phyloP scores from a whole-genome alignment of 2,888 invertebrate species.

The Caenorhabditis sinica region DNA sequence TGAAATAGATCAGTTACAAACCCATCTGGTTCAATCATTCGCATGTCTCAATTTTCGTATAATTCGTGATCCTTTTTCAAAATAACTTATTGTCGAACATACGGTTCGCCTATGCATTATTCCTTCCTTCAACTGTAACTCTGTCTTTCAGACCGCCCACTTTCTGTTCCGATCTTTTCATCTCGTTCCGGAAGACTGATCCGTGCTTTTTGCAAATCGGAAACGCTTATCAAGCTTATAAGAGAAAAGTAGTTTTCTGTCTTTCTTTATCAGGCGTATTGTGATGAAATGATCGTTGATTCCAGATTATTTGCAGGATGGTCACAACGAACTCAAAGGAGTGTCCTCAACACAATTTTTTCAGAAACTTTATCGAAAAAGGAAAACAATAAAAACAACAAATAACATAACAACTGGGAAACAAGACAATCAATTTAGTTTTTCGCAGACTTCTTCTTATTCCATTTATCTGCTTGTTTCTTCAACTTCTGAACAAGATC shows the following conservation, averaged over 20 bases:
- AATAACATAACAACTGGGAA: constrained; percentile 25
- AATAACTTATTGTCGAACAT: too few species aligned
- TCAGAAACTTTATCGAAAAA: neutral
- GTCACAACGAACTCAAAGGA: constrained; percentile 6
- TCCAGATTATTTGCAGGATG: constrained; percentile 44
- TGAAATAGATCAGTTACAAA: neutral
- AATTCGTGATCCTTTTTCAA: too few species aligned
- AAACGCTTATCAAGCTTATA: constrained; percentile 26
- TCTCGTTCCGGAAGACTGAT: constrained; percentile 1
- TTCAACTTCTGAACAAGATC: constrained; percentile 69
- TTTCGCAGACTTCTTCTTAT: constrained; percentile 42
- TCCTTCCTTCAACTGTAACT: too few species aligned
- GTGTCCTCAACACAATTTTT: neutral
- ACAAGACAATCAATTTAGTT: constrained; percentile 19
- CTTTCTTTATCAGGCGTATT: constrained; percentile 17
- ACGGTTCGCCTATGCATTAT: too few species aligned
- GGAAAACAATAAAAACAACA: constrained; percentile 17
- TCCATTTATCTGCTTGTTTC: constrained; percentile 64
- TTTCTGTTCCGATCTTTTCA: constrained; percentile 27
- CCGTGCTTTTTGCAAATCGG: constrained; percentile 13
- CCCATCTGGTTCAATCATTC: neutral
- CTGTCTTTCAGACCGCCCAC: too few species aligned
- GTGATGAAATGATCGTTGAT: constrained; percentile 33
- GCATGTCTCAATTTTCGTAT: too few species aligned
- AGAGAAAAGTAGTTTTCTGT: neutral